Conservation (phyloP, 2,888 invertebrate species). For the Erebia aethiops region DNA sequence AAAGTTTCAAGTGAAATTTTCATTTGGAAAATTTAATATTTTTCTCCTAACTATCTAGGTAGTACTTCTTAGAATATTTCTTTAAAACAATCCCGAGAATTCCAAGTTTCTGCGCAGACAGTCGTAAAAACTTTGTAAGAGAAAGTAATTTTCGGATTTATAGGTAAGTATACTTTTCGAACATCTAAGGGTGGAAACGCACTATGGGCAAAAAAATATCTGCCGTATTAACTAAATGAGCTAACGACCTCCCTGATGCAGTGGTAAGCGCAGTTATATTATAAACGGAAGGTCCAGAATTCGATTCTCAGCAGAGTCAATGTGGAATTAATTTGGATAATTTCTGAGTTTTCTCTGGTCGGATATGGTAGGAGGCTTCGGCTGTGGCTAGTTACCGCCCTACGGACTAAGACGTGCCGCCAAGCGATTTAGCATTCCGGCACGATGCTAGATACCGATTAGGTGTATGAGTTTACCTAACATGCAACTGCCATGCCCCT, state of each 20-base stretch:
- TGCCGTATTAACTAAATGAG: not conserved
- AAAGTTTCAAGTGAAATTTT: slow-evolving; percentile 17
- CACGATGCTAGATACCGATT: too few species aligned
- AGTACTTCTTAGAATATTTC: slow-evolving; percentile 15
- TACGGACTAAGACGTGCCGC: too few species aligned
- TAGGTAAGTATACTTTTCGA: slow-evolving; percentile 22
- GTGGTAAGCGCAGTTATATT: too few species aligned
- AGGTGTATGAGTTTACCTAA: too few species aligned
- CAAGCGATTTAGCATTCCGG: too few species aligned
- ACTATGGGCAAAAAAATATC: not conserved
- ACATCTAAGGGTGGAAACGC: not conserved
- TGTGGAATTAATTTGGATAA: too few species aligned
- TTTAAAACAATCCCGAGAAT: slow-evolving; percentile 11
- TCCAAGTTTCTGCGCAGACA: slow-evolving; percentile 18
- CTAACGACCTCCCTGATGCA: not conserved
- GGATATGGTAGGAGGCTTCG: too few species aligned
- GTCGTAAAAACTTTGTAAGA: slow-evolving; percentile 20
- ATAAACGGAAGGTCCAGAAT: too few species aligned
- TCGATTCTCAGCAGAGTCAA: too few species aligned
- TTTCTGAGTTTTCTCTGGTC: too few species aligned
- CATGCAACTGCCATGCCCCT: too few species aligned
- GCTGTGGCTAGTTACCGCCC: too few species aligned
- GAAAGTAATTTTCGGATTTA: slow-evolving; percentile 22
- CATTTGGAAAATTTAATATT: slow-evolving; percentile 20
- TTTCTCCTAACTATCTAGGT: slow-evolving; percentile 17